A percentile compares a stretch with the other conserved stretches of the same genome.
phyloP scores from a whole-genome alignment of 2,888 invertebrate genomes.

The Drosophila incognita region DNA sequence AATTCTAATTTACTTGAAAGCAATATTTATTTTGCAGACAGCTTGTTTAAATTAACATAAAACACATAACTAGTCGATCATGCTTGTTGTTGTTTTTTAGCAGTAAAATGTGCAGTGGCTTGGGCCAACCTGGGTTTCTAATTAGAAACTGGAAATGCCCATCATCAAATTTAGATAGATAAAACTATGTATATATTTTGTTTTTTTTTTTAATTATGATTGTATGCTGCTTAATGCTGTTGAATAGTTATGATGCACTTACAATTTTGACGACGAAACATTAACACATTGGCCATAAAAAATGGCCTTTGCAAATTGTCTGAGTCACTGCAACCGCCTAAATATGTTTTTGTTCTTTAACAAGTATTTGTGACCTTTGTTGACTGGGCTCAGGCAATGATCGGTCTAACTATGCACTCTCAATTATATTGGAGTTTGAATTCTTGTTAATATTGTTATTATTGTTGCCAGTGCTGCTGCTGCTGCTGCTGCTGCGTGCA shows the following conservation, averaged over 20 bases:
- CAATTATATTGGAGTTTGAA: constrained; percentile 40
- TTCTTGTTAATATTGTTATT: constrained; percentile 21
- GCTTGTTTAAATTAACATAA: neutral
- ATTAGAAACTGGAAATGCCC: constrained; percentile 10
- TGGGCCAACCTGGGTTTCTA: neutral
- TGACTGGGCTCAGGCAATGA: constrained; percentile 22
- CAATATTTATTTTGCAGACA: neutral
- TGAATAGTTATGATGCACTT: constrained; percentile 25
- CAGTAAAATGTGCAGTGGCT: neutral
- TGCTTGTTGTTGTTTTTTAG: neutral
- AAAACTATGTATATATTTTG: constrained; percentile 28
- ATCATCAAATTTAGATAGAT: constrained; percentile 35
- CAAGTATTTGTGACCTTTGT: constrained; percentile 36
- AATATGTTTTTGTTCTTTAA: constrained; percentile 1
- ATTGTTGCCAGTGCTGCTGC: constrained; percentile 9
- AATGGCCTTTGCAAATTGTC: constrained; percentile 21
- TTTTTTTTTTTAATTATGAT: constrained; percentile 4
- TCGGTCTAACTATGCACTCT: constrained; percentile 30
- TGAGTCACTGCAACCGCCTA: constrained; percentile 21
- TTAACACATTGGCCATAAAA: constrained; percentile 13
- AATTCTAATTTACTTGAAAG: neutral
- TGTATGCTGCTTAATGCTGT: constrained; percentile 9
- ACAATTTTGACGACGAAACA: constrained; percentile 17
- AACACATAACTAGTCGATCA: neutral
- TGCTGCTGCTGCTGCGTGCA: constrained; percentile 56